phyloP scores from a whole-genome alignment of 2,113 vertebrate species.

The Elephas maximus region DNA sequence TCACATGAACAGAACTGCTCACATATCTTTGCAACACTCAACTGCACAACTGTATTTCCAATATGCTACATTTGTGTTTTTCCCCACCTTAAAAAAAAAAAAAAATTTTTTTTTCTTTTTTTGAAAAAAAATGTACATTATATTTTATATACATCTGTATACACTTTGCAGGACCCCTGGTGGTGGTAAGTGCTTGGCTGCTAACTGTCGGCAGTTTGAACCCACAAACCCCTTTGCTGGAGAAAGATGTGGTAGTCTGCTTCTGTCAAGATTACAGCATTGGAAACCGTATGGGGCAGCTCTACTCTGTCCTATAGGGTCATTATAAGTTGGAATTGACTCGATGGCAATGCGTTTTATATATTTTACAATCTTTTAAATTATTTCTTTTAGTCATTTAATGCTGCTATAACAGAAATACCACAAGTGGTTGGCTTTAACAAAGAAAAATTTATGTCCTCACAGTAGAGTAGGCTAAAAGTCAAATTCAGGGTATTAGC shows the following conservation, averaged over 20 bases:
- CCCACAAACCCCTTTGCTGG: background rate
- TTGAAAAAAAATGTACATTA: background rate
- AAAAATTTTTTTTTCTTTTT: no score
- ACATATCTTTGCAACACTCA: background rate
- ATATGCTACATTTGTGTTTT: background rate
- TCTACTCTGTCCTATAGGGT: background rate
- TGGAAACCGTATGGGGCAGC: no score
- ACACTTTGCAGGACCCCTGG: background rate
- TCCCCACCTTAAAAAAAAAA: background rate
- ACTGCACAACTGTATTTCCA: background rate
- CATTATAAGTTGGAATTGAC: background rate
- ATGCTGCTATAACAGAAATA: no score
- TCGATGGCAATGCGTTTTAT: background rate
- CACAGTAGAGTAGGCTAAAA: no score
- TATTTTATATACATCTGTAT: background rate
- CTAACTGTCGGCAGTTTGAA: background rate
- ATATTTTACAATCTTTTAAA: background rate
- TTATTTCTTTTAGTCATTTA: background rate
- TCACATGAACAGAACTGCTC: background rate
- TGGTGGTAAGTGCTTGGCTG: background rate
- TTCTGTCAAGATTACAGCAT: background rate
- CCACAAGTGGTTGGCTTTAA: no score
- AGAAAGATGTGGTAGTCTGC: background rate
- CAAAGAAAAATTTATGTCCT: no score
- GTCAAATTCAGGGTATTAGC: no score